Conservation (phyloP, 2,113 vertebrate genomes). For the Epinephelus cyanopodus region DNA sequence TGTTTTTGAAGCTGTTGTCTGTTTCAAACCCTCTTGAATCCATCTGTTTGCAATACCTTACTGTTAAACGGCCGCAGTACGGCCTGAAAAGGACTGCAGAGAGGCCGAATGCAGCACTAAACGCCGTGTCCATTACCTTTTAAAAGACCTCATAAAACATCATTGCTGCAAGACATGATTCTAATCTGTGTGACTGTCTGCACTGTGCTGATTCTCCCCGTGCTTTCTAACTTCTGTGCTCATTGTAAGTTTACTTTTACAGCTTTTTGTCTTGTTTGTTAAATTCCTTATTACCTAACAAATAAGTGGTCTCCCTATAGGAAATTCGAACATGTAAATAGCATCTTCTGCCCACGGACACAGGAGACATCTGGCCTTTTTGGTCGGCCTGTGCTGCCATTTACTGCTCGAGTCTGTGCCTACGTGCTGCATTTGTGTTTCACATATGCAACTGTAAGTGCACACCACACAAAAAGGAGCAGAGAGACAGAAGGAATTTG, state of each 20-base stretch:
- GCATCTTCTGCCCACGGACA: slow-evolving; percentile 45
- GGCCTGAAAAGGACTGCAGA: slow-evolving; percentile 19
- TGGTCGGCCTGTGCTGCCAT: background rate
- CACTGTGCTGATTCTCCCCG: background rate
- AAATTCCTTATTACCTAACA: slow-evolving; percentile 9
- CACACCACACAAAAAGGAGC: background rate
- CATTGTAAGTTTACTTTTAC: slow-evolving; percentile 4
- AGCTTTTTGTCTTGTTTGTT: slow-evolving; percentile 12
- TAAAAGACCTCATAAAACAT: slow-evolving; percentile 25
- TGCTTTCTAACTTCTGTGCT: background rate
- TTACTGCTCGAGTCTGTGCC: slow-evolving; percentile 4
- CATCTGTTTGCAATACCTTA: slow-evolving; percentile 1
- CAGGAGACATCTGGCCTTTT: slow-evolving; percentile 47
- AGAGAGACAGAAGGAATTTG: background rate
- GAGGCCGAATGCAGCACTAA: background rate
- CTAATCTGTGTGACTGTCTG: background rate
- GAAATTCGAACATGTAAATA: slow-evolving; percentile 40
- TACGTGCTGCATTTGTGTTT: slow-evolving; percentile 21
- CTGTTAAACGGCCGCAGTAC: slow-evolving; percentile 18
- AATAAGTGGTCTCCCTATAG: slow-evolving; percentile 1
- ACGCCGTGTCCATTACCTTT: background rate
- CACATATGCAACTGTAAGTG: background rate
- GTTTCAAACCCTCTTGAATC: background rate
- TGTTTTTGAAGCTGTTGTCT: background rate
- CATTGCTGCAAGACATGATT: background rate